phyloP scores from a whole-genome alignment of 2,888 invertebrate species.

The Oscheius myriophilus region DNA sequence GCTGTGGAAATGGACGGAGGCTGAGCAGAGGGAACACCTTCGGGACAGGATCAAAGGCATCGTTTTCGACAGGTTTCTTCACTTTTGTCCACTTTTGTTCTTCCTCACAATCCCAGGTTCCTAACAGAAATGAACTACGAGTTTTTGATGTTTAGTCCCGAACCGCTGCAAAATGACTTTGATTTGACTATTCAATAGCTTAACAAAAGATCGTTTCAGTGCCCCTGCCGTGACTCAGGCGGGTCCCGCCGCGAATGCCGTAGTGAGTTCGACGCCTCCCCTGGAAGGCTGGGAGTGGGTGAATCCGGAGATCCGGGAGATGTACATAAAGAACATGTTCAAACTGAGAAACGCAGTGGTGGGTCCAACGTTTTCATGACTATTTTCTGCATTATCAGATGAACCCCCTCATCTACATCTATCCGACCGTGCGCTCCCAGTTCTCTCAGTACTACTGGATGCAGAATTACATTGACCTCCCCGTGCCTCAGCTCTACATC shows the following conservation, averaged over 20 bases:
- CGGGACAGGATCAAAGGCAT: constrained; percentile 46
- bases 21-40: constrained; percentile 43
- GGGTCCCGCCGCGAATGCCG: constrained; percentile 45
- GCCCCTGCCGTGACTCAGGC: constrained; percentile 46
- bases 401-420: constrained; percentile 38
- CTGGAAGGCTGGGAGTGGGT: constrained; percentile 37
- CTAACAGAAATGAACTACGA: too few relatives aligned
- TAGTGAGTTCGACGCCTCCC: constrained; percentile 49
- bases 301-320: constrained; percentile 12
- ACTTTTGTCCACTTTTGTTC: too few relatives aligned
- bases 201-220: too few relatives aligned
- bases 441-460: constrained; percentile 50
- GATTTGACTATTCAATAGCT: too few relatives aligned
- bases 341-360: constrained; percentile 29
- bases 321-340: constrained; percentile 23
- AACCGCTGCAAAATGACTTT: too few relatives aligned
- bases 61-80: constrained; percentile 44
- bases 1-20: constrained; percentile 53
- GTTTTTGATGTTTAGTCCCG: too few relatives aligned
- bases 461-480: constrained; percentile 39
- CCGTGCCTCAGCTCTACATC: constrained; percentile 42
- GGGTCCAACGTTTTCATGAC: constrained; percentile 29
- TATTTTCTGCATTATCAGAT: constrained; percentile 24
- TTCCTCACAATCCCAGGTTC: too few relatives aligned
- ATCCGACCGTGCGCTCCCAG: constrained; percentile 43